These are phyloP conservation scores for Heliangelus exortis DNA, from an alignment of 2,797 vertebrate genomes.

Conservation along the genomic window DNA sequence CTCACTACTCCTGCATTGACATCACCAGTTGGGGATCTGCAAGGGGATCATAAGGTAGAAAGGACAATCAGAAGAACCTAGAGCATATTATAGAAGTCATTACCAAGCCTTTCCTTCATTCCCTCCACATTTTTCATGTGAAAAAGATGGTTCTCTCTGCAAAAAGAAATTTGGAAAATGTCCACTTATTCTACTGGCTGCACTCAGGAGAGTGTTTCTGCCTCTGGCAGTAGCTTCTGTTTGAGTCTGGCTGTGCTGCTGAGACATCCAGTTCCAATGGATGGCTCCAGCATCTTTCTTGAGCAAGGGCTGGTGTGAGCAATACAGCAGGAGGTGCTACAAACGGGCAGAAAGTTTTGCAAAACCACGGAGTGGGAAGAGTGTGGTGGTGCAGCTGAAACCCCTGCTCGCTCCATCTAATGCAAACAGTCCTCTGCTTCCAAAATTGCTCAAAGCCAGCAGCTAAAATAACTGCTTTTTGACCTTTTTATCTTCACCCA, in stretches of 20 bases:
- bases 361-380: constrained; percentile 68
- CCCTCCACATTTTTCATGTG: constrained; percentile 34
- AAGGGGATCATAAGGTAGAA: constrained; percentile 20
- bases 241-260: constrained; percentile 32
- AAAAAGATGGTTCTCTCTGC: constrained; percentile 36
- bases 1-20: constrained; percentile 44
- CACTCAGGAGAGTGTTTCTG: constrained; percentile 60
- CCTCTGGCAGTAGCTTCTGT: constrained; percentile 65
- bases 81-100: constrained; percentile 31
- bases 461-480: constrained; percentile 54
- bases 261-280: constrained; percentile 58
- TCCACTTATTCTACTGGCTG: constrained; percentile 63
- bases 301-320: constrained; percentile 62
- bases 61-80: constrained; percentile 32
- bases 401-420: constrained; percentile 44
- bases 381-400: constrained; percentile 60
- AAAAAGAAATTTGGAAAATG: constrained; percentile 59
- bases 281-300: constrained; percentile 64
- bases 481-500: constrained; percentile 43
- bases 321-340: constrained; percentile 71
- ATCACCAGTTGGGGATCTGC: neutral
- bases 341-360: constrained; percentile 72
- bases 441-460: constrained; percentile 5
- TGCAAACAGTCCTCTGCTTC: constrained; percentile 50
- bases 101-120: constrained; percentile 42